phyloP scores from a whole-genome alignment of 2,113 vertebrate genomes.

The Atrichornis clamosus region DNA sequence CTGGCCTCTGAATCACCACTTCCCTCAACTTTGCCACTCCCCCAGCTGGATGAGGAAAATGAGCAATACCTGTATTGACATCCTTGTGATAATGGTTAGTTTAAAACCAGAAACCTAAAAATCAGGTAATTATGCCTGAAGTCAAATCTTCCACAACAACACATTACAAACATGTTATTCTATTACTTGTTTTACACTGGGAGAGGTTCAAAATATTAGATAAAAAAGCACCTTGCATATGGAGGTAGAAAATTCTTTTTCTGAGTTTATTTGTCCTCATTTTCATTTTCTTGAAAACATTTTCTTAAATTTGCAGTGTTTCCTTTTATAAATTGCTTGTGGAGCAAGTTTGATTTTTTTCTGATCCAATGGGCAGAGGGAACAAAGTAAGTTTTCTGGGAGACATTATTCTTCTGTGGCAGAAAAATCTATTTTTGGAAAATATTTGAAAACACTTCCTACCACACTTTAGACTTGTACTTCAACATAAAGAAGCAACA shows the following conservation, averaged over 20 bases:
- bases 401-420: not conserved
- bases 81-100: not conserved
- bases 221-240: not conserved
- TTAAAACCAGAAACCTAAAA: not conserved
- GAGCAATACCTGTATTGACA: not conserved
- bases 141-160: not conserved
- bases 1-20: not conserved
- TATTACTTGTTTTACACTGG: not conserved
- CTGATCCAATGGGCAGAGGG: not conserved
- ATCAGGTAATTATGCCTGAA: not conserved
- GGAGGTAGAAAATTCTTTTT: not conserved
- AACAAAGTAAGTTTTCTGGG: not conserved
- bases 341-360: not conserved
- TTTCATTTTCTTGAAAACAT: not conserved
- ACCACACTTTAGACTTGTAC: not conserved
- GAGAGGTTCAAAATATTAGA: not conserved
- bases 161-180: not conserved
- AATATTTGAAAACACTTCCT: not conserved
- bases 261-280: not conserved
- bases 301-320: not conserved
- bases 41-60: not conserved
- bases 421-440: not conserved
- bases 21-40: not conserved
- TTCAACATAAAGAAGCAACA: not conserved
- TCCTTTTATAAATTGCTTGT: not conserved